These are phyloP conservation scores for Drosophila ustulata DNA, from an alignment of 2,888 invertebrate species.

Conservation along the genomic window DNA sequence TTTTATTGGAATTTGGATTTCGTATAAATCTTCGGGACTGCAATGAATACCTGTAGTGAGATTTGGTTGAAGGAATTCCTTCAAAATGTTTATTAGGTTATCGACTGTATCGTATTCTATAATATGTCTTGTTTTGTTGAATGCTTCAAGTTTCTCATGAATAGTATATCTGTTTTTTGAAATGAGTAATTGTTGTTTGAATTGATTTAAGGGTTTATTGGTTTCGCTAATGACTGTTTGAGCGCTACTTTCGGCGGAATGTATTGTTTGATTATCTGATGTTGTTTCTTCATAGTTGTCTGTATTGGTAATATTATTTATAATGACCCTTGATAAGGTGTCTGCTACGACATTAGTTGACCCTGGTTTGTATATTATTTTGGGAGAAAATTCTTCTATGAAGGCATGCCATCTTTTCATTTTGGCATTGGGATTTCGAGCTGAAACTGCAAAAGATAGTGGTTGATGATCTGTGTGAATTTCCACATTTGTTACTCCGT, in stretches of 20 bases:
- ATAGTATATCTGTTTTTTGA: neutral
- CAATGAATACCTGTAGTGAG: neutral
- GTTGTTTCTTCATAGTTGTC: neutral
- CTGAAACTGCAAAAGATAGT: neutral
- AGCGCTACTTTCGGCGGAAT: neutral
- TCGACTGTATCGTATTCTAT: too few species aligned
- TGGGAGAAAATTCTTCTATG: neutral
- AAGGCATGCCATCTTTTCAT: conserved; percentile 3
- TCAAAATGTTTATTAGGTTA: neutral
- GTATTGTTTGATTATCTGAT: neutral
- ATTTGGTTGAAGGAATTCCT: neutral
- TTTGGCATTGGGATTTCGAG: neutral
- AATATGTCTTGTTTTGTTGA: neutral
- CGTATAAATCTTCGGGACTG: neutral
- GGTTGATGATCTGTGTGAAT: conserved; percentile 2
- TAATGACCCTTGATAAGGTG: neutral
- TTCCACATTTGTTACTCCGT: neutral
- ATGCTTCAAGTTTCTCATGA: neutral
- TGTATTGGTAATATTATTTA: neutral
- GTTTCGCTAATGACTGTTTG: neutral
- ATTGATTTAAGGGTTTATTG: neutral
- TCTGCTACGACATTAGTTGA: neutral
- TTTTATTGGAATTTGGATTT: neutral
- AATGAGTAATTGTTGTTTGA: neutral
- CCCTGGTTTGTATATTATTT: neutral